phyloP scores from a whole-genome alignment of 2,797 vertebrate species.

The Scyliorhinus canicula region DNA sequence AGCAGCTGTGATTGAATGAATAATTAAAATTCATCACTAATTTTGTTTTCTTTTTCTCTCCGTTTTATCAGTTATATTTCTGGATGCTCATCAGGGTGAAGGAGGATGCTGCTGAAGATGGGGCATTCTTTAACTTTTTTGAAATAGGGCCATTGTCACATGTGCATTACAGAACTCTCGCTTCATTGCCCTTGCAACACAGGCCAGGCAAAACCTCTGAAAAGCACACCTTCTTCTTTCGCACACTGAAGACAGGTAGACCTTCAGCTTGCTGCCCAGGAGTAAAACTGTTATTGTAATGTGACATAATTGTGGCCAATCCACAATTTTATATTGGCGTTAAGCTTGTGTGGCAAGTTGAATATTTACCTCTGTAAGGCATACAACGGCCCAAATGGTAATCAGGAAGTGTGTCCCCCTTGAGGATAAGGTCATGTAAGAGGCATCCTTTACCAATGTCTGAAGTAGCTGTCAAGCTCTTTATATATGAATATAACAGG shows the following conservation, averaged over 20 bases:
- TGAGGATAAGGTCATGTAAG: not conserved
- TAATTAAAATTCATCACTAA: not conserved
- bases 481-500: not conserved
- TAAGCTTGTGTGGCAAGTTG: not conserved
- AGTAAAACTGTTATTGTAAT: not conserved
- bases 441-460: not conserved
- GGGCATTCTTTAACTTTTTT: not conserved
- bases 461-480: not conserved
- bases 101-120: no score
- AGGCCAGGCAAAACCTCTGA: not conserved
- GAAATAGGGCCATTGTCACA: not conserved
- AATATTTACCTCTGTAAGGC: not conserved
- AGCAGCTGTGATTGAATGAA: conserved; percentile 22
- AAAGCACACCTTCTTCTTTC: not conserved
- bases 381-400: not conserved
- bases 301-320: not conserved
- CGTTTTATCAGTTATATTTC: not conserved
- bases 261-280: not conserved
- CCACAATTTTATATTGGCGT: not conserved
- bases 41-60: not conserved
- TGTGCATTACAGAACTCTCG: not conserved
- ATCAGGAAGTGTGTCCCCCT: not conserved
- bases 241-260: not conserved
- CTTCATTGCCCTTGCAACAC: not conserved
- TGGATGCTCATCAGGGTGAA: not conserved